A percentile compares a stretch with the other conserved stretches of the same genome.
phyloP scores from a whole-genome alignment of 2,113 vertebrate genomes.

The Craseonycteris thonglongyai region DNA sequence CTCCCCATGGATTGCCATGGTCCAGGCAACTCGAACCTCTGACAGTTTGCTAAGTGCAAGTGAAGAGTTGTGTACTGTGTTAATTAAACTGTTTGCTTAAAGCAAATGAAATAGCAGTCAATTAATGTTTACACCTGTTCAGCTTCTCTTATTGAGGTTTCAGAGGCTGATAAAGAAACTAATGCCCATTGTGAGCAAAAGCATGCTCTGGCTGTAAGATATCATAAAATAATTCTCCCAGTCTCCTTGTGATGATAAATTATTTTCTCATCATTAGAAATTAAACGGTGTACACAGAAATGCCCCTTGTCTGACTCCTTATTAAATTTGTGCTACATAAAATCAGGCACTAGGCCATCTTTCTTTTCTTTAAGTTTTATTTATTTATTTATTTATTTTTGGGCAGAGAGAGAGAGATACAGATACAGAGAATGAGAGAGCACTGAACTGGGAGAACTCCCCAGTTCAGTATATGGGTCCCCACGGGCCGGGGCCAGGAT shows the following conservation, averaged over 20 bases:
- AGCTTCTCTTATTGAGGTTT: not conserved
- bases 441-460: no score
- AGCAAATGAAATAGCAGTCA: not conserved
- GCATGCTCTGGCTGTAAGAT: not conserved
- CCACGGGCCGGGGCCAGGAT: no score
- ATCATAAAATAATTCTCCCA: not conserved
- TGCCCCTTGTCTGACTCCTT: not conserved
- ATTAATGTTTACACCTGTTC: not conserved
- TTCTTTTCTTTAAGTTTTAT: no score
- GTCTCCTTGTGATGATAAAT: not conserved
- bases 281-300: not conserved
- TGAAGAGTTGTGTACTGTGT: not conserved
- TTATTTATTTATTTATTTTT: no score
- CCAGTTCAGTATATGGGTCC: no score
- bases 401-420: no score
- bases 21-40: not conserved
- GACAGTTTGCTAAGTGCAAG: not conserved
- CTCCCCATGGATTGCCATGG: accelerated
- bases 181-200: not conserved
- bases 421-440: no score
- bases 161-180: not conserved
- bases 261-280: not conserved
- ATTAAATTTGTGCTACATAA: not conserved
- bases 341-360: not conserved
- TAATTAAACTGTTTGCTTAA: not conserved